Conservation (phyloP, 2,113 vertebrate species). For the Phodopus roborovskii region DNA sequence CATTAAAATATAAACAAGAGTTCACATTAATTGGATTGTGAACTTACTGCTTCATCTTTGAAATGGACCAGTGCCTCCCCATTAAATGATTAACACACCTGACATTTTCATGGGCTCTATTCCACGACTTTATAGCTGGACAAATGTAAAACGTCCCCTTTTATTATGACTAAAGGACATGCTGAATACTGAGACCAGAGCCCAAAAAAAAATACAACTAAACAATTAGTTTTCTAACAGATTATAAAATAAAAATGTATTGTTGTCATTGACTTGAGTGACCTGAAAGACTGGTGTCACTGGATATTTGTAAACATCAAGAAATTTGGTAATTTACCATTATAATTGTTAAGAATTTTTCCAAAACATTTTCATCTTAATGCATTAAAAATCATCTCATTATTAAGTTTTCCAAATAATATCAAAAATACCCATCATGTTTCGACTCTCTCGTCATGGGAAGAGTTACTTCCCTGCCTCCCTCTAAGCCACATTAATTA, state of each 20-base stretch:
- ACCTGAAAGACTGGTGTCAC: background rate
- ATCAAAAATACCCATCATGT: background rate
- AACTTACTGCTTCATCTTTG: slow-evolving; percentile 23
- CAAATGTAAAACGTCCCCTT: slow-evolving; percentile 2
- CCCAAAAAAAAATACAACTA: background rate
- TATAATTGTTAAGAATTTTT: background rate
- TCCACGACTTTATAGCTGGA: background rate
- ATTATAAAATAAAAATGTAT: background rate
- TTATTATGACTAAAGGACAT: slow-evolving; percentile 49
- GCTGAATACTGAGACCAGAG: slow-evolving; percentile 8
- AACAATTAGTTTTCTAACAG: slow-evolving; percentile 56
- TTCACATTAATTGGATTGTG: background rate
- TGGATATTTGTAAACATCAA: background rate
- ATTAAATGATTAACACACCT: background rate
- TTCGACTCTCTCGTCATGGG: background rate
- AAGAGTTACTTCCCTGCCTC: background rate
- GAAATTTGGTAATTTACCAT: background rate
- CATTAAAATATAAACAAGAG: slow-evolving; percentile 28
- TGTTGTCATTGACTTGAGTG: background rate
- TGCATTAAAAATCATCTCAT: background rate
- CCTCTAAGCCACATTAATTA: background rate
- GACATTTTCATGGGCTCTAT: background rate
- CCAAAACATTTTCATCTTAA: background rate
- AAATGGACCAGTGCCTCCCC: background rate
- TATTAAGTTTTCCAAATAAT: background rate